Percentiles rank a stretch among this genome's conserved stretches.
Conservation (phyloP, 2,888 invertebrate species). For the Noctua janthina region DNA sequence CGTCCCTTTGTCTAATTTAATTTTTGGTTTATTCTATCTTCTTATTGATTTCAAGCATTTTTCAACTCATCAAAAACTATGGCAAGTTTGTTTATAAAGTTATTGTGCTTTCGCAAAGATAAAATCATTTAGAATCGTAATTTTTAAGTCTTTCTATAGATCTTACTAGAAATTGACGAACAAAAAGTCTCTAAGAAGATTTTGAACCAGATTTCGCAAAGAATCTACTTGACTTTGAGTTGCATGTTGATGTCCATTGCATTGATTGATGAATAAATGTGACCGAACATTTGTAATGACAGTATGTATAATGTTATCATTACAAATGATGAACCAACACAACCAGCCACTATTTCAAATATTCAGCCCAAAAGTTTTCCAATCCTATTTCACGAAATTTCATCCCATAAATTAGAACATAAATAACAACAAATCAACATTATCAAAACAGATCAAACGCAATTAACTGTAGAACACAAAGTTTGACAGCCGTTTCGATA, state of each 20-base stretch:
- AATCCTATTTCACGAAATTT: neutral
- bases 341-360: neutral
- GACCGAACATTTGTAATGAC: neutral
- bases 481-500: conserved; percentile 34
- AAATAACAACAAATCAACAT: conserved; percentile 28
- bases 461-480: conserved; percentile 26
- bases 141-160: neutral
- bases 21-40: neutral
- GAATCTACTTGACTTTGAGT: neutral
- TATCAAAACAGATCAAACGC: conserved; percentile 27
- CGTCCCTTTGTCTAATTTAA: neutral
- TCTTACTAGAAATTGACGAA: neutral
- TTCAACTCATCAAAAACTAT: neutral
- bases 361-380: neutral
- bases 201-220: neutral
- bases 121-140: neutral
- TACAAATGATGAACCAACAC: neutral
- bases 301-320: neutral
- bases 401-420: conserved; percentile 21
- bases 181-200: neutral
- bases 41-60: neutral
- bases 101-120: neutral
- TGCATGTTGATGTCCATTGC: neutral
- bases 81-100: neutral
- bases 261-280: neutral